Evolutionary conservation across 2,888 invertebrate species (phyloP).

Genomic region (Andrena praecox): DNA sequence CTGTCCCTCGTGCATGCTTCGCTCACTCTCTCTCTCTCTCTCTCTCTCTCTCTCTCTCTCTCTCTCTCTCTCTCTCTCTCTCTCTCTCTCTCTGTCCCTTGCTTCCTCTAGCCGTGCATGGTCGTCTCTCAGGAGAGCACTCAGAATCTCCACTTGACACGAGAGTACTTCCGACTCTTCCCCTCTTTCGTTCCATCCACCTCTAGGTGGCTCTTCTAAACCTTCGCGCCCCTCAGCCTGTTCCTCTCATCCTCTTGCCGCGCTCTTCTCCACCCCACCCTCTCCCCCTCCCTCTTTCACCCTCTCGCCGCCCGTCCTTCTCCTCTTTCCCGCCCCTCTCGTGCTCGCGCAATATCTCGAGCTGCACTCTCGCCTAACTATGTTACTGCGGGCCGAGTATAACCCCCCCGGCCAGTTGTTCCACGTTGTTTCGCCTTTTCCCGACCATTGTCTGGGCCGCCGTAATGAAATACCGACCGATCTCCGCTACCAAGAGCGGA

Average conservation of each 20-base stretch:
- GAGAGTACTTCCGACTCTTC: slow-evolving; percentile 77
- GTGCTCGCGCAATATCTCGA: slow-evolving; percentile 45
- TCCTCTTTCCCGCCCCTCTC: slow-evolving; percentile 29
- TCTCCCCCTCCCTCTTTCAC: background rate
- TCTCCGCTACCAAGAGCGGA: slow-evolving; percentile 11
- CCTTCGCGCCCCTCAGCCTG: slow-evolving; percentile 70
- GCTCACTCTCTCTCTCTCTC: slow-evolving; percentile 12
- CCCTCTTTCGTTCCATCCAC: slow-evolving; percentile 60
- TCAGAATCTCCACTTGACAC: slow-evolving; percentile 82
- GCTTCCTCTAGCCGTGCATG: slow-evolving; percentile 61
- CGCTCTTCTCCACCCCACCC: slow-evolving; percentile 10
- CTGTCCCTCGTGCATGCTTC: slow-evolving; percentile 41
- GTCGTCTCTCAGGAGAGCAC: slow-evolving; percentile 80
- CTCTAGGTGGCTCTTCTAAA: slow-evolving; percentile 66
- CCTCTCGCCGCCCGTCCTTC: slow-evolving; percentile 16
- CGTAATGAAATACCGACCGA: slow-evolving; percentile 58
- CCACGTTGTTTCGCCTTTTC: slow-evolving; percentile 67
- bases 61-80: slow-evolving; percentile 15
- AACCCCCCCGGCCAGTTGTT: slow-evolving; percentile 65
- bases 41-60: slow-evolving; percentile 29
- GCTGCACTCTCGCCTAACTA: slow-evolving; percentile 69
- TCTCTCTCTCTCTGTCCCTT: slow-evolving; percentile 18
- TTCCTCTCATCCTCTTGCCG: slow-evolving; percentile 29
- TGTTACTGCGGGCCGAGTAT: slow-evolving; percentile 66
- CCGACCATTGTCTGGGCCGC: slow-evolving; percentile 35